Evolutionary conservation across 2,797 vertebrate species (phyloP).

Genomic region (Limnodromus scolopaceus): DNA sequence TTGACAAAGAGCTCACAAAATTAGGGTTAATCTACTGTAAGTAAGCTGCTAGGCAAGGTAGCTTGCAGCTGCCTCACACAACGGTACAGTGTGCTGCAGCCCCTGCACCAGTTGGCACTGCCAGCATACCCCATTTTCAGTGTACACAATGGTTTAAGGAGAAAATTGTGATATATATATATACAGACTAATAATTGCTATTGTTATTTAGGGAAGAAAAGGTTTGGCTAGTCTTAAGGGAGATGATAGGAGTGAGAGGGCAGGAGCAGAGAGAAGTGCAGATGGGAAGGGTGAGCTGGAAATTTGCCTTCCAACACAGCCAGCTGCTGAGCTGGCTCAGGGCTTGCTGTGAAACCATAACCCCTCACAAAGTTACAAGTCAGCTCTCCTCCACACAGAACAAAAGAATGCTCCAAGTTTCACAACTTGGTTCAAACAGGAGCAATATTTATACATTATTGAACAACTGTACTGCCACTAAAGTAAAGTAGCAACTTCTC

Average conservation of each 20-base stretch:
- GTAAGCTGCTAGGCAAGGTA: background rate
- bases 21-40: background rate
- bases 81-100: background rate
- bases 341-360: background rate
- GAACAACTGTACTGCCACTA: background rate
- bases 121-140: background rate
- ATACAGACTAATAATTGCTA: background rate
- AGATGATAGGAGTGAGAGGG: background rate
- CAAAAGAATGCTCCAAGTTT: background rate
- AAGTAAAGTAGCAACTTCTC: background rate
- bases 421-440: background rate
- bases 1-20: background rate
- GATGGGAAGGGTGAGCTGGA: background rate
- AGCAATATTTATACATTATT: background rate
- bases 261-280: background rate
- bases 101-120: fast-evolving
- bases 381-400: background rate
- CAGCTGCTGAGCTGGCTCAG: background rate
- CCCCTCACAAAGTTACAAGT: background rate
- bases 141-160: background rate
- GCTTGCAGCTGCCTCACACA: background rate
- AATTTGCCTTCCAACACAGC: background rate
- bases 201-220: background rate
- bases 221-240: background rate
- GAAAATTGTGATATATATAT: background rate